Evolutionary conservation across 1,140 invertebrate species (phyloP), one percentile per base, ranked within the genome.

Genomic region (Zaprionus vittiger): DNA sequence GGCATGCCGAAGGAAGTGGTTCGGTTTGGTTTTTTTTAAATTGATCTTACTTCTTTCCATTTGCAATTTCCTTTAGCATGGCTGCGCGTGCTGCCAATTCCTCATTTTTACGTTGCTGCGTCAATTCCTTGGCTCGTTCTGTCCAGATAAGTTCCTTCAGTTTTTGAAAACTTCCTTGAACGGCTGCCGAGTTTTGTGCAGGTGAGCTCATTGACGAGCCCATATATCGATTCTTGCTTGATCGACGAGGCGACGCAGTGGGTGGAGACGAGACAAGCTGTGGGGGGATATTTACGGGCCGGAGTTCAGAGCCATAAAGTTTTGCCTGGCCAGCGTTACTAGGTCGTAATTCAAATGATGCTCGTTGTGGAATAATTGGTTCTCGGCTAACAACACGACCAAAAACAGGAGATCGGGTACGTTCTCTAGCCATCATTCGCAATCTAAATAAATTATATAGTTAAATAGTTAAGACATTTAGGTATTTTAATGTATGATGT

Each of bases 41-140:
- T 44, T 17, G 0, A 7, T 17, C 61, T 73, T 83, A 93, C 93
- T 93, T 92, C 68, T 93, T 91, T 5, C 93, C 93, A 49, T 93
- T 93, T 1, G 94, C 81, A 22, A 95, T 93, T 67, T 95, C 94
- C 72, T 95, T 95, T 0, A 95, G 89, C 2, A 91, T 94, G 82
- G 93, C 93, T 65, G 93, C 94, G 92, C 94, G 93, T 20, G 94
- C 94, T n/a, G 94, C 94, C 28, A 94, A 90, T 82, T 96, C 95
- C 72, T 96, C 95, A 4, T 93, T 93, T 34, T 93, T 91, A 34
- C 95, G 92, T 89, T 96, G 95, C 67, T 96, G 94, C 68, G 95
- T 93, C 44, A 96, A 81, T 81, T 96, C 95, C 49, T 95, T 93
- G n/a, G 95, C 95, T n/a, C 95, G 92, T 83, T 96, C 95, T 5